Evolutionary conservation across 2,113 vertebrate genomes (phyloP).

Genomic region (Rhinoderma darwinii): DNA sequence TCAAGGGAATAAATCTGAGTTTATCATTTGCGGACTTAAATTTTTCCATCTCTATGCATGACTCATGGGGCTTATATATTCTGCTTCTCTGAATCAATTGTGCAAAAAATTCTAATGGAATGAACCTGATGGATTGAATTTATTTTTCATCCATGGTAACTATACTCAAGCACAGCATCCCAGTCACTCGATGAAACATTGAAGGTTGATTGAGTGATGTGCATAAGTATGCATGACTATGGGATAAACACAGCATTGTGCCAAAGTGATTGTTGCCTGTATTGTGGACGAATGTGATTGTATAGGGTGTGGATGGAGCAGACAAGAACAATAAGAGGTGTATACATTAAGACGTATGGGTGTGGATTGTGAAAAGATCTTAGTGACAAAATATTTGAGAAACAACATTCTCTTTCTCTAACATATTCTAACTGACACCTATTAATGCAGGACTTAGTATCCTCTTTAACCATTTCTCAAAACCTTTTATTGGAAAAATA

Average conservation of each 20-base stretch:
- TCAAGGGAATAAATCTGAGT: too few species aligned
- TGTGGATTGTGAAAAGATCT: constrained; percentile 10
- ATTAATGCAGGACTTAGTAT: not conserved
- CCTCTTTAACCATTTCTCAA: not conserved
- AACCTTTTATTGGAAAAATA: too few species aligned
- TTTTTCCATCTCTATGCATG: not conserved
- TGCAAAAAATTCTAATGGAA: not conserved
- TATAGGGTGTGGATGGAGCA: not conserved
- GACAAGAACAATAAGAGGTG: constrained; percentile 44
- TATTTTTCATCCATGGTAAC: not conserved
- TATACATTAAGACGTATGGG: constrained; percentile 8
- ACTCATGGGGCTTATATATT: not conserved
- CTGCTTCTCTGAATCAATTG: not conserved
- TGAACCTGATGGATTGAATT: not conserved
- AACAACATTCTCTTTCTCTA: not conserved
- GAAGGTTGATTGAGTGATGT: not conserved
- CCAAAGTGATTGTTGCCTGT: not conserved
- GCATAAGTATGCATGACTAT: constrained; percentile 10
- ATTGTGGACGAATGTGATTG: constrained; percentile 4
- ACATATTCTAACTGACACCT: not conserved
- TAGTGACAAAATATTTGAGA: constrained; percentile 23
- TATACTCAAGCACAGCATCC: not conserved
- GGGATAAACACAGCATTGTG: constrained; percentile 32
- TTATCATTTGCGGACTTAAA: not conserved
- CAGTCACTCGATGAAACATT: not conserved